These are phyloP conservation scores for Pseudoips prasinana DNA, from an alignment of 2,888 invertebrate genomes.

Conservation along the genomic window DNA sequence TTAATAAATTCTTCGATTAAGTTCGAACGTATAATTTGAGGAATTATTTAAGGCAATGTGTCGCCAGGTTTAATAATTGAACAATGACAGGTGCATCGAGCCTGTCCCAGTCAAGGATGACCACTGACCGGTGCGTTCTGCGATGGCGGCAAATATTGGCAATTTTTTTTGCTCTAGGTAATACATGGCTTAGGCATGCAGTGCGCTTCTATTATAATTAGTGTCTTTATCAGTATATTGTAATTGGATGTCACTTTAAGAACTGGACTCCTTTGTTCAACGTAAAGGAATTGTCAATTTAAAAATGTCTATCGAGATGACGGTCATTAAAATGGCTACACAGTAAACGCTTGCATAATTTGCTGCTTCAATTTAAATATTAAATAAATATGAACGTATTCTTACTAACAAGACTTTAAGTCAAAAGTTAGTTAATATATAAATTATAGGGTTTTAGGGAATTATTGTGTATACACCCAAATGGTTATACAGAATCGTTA, in stretches of 20 bases:
- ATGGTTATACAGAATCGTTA: too few relatives aligned
- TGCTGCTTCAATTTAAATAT: constrained; percentile 12
- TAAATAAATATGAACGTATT: constrained; percentile 8
- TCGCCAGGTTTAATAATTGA: constrained; percentile 70
- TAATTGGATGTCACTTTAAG: constrained; percentile 55
- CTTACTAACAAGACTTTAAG: too few relatives aligned
- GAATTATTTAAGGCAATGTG: constrained; percentile 70
- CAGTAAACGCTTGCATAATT: constrained; percentile 13
- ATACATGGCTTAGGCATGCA: constrained; percentile 34
- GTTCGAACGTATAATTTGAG: constrained; percentile 48
- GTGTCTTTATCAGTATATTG: constrained; percentile 64
- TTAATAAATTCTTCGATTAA: constrained; percentile 11
- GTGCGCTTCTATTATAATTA: constrained; percentile 66
- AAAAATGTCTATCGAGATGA: constrained; percentile 19
- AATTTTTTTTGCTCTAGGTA: constrained; percentile 53
- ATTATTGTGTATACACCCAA: too few relatives aligned
- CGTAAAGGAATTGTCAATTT: constrained; percentile 23
- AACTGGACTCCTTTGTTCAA: constrained; percentile 47
- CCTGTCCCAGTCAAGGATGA: constrained; percentile 69
- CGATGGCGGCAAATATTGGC: constrained; percentile 57
- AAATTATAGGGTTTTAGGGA: too few relatives aligned
- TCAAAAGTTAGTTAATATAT: too few relatives aligned
- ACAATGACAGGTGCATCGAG: constrained; percentile 69
- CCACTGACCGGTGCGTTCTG: constrained; percentile 59
- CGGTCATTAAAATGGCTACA: constrained; percentile 17